Evolutionary conservation across 2,113 vertebrate genomes (phyloP).

Genomic region (Recurvirostra avosetta): DNA sequence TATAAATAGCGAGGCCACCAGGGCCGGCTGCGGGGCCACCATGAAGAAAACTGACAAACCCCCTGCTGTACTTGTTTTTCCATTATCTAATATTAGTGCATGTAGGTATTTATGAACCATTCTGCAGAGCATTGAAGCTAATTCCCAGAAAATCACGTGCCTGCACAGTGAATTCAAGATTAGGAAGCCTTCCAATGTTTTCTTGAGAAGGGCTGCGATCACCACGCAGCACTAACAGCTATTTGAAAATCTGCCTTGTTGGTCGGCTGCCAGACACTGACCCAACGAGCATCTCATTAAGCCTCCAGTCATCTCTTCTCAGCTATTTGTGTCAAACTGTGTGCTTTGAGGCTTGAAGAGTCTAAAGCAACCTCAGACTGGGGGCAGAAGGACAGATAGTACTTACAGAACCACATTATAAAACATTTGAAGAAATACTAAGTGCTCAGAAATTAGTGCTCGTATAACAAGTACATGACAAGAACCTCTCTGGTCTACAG

Average conservation of each 20-base stretch:
- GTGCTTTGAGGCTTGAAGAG: background rate
- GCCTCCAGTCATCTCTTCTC: background rate
- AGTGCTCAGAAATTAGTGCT: background rate
- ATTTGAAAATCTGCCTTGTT: background rate
- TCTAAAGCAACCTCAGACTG: background rate
- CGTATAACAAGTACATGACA: background rate
- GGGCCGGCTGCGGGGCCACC: background rate
- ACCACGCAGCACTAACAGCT: background rate
- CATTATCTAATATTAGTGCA: background rate
- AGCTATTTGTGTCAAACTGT: background rate
- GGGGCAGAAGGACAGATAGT: background rate
- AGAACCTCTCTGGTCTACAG: background rate
- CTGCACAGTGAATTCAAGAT: background rate
- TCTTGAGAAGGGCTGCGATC: background rate
- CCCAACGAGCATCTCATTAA: background rate
- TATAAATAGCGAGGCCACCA: background rate
- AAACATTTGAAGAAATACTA: background rate
- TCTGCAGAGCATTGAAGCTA: background rate
- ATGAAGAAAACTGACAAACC: background rate
- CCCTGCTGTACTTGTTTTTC: background rate
- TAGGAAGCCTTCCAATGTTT: background rate
- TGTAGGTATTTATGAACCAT: background rate
- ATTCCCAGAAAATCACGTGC: conserved; percentile 13
- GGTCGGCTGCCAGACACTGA: background rate
- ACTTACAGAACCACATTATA: background rate